Base-by-base conservation (phyloP, 2,113 vertebrate species). In the Macquaria ambigua region DNA sequence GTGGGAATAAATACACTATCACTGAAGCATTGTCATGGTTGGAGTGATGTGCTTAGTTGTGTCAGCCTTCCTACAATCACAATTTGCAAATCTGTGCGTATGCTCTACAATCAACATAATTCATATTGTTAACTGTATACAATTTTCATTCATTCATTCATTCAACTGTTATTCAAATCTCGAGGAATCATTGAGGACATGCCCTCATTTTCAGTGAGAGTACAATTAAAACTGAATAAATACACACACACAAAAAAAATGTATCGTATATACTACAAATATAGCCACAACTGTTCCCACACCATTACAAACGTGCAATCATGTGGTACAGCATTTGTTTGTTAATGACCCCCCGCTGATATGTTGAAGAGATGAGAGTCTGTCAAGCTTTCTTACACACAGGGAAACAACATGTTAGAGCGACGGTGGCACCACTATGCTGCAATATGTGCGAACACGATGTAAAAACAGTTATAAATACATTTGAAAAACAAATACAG, bases 321-420 rank as follows among this genome's bases (percentile, higher is more conserved):
- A 53, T 67, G 72, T 28, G 41, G 46, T 69, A 2, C 56, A 72
- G 31, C 70, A 43, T 81, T 71, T 84, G 72, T 81, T 85, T 48
- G 74, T 79, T 91, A 90, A 89, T 90, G 74, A 92, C 80, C 83
- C 62, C 81, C 81, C 52, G 48, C 71, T 90, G 89, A 82, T 66
- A 85, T 68, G 64, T n/a, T 81, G 77, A 81, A 81, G 73, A 64
- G 72, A 86, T 85, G 90, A 92, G 75, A 90, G 78, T 63, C 85
- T 85, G 79, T 88, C 90, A 93, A 77, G 73, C 73, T 69, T 74
- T 74, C 41, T 75, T 58, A 61, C 90, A 79, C 70, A 66, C 59
- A 81, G 81, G n/a, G 25, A 79, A 71, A 84, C 71, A 84, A 76
- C 62, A 81, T 77, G 69, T 23, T 74, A 62, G 16, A 74, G 43